Percentiles rank a stretch among this genome's conserved stretches.
These are phyloP conservation scores for Seladonia tumulorum DNA, from an alignment of 2,888 invertebrate species.

Conservation along the genomic window DNA sequence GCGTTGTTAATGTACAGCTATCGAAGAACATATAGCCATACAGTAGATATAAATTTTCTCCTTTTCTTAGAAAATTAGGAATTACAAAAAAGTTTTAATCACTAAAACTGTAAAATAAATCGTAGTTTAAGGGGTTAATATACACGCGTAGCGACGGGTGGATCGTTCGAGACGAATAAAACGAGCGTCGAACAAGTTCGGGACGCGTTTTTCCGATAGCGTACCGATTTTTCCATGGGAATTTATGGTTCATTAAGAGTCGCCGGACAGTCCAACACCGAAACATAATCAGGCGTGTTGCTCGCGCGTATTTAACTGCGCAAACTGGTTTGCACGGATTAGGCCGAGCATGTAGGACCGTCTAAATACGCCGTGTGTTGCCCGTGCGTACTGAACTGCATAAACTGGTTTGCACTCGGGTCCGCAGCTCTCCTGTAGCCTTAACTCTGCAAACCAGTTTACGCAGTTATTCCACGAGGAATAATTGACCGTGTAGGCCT, in stretches of 20 bases:
- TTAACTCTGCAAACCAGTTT: constrained; percentile 65
- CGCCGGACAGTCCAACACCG: background rate
- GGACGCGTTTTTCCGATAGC: background rate
- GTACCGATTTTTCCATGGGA: background rate
- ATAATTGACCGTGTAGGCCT: constrained; percentile 67
- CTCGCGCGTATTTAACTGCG: constrained; percentile 57
- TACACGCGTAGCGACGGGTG: background rate
- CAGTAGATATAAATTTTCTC: too few relatives aligned
- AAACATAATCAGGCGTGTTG: constrained; percentile 58
- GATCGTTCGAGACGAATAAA: background rate
- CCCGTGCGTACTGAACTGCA: constrained; percentile 63
- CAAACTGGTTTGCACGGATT: constrained; percentile 65
- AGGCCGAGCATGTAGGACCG: constrained; percentile 52
- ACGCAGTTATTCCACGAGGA: constrained; percentile 60
- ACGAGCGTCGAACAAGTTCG: background rate
- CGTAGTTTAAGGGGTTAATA: background rate
- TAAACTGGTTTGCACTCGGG: constrained; percentile 64
- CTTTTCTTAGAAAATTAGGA: too few relatives aligned
- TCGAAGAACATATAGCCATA: too few relatives aligned
- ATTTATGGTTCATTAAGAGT: background rate
- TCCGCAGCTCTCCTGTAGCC: constrained; percentile 57
- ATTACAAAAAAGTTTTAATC: too few relatives aligned
- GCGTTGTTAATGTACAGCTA: too few relatives aligned
- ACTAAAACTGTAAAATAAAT: too few relatives aligned
- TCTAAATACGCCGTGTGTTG: constrained; percentile 62